Percentiles rank a stretch among this genome's conserved stretches.
These are phyloP conservation scores for Magallana gigas DNA, from an alignment of 1,140 invertebrate species.

Conservation along the genomic window DNA sequence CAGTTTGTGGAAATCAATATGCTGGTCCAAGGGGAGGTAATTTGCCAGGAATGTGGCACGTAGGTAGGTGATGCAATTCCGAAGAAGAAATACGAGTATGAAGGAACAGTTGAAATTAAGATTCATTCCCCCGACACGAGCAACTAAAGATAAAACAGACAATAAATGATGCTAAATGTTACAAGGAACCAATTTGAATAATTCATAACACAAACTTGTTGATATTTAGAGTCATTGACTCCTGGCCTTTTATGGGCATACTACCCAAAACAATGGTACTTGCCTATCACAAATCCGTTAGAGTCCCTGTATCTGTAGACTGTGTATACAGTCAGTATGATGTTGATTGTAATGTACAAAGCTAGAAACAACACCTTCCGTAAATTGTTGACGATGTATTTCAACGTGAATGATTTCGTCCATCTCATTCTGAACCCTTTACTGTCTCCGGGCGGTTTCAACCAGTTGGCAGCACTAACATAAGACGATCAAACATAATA, in stretches of 20 bases:
- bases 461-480: constrained; percentile 70
- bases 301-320: constrained; percentile 85
- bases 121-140: constrained; percentile 80
- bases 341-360: constrained; percentile 81
- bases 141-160: background rate
- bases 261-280: too few species aligned
- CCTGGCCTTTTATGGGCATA: too few species aligned
- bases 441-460: constrained; percentile 62
- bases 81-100: constrained; percentile 91
- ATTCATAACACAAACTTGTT: too few species aligned
- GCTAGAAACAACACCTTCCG: constrained; percentile 88
- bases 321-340: constrained; percentile 77
- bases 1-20: constrained; percentile 95
- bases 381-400: constrained; percentile 93
- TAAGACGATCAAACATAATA: constrained; percentile 36
- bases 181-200: too few species aligned
- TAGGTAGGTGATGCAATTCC: constrained; percentile 91
- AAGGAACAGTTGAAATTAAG: constrained; percentile 95
- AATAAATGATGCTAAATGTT: too few species aligned
- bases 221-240: too few species aligned
- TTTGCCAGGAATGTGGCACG: constrained; percentile 86
- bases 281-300: constrained; percentile 82
- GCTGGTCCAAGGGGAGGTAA: constrained; percentile 92
- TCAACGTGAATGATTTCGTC: constrained; percentile 58
- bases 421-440: constrained; percentile 36